These are phyloP conservation scores for Pseudolycoriella hygida DNA, from an alignment of 2,888 invertebrate genomes.

Conservation along the genomic window DNA sequence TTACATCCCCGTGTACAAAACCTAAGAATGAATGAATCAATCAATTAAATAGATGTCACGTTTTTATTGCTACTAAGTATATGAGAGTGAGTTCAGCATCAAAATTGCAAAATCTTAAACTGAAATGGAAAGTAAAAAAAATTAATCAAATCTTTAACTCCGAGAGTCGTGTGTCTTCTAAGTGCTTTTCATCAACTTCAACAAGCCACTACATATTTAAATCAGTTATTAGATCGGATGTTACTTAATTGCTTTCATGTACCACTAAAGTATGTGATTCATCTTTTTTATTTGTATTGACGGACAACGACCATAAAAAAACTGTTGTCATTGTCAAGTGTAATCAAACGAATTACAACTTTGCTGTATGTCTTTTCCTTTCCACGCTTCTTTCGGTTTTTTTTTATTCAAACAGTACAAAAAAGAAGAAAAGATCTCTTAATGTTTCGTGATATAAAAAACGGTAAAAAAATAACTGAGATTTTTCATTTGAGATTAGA, in stretches of 20 bases:
- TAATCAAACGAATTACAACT: not conserved
- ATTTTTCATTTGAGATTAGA: no score
- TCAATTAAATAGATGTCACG: no score
- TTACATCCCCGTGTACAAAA: no score
- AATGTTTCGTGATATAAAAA: not conserved
- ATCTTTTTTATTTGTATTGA: no score
- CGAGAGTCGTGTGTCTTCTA: constrained; percentile 1
- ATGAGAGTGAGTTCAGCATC: no score
- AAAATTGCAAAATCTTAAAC: no score
- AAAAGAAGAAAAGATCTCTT: not conserved
- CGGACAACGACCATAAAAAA: not conserved
- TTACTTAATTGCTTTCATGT: not conserved
- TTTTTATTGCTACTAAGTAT: no score
- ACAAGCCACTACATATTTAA: constrained; percentile 2
- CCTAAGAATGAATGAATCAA: no score
- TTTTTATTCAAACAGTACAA: not conserved
- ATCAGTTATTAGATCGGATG: constrained; percentile 2
- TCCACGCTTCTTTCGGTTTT: not conserved
- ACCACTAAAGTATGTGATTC: no score
- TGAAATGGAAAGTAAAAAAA: no score
- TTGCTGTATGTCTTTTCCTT: not conserved
- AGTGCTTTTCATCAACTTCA: constrained; percentile 5
- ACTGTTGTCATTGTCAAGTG: constrained; percentile 2
- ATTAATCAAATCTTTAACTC: no score
- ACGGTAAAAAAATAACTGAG: not conserved